phyloP scores from a whole-genome alignment of 2,888 invertebrate genomes.

The Acholoe squamosa region DNA sequence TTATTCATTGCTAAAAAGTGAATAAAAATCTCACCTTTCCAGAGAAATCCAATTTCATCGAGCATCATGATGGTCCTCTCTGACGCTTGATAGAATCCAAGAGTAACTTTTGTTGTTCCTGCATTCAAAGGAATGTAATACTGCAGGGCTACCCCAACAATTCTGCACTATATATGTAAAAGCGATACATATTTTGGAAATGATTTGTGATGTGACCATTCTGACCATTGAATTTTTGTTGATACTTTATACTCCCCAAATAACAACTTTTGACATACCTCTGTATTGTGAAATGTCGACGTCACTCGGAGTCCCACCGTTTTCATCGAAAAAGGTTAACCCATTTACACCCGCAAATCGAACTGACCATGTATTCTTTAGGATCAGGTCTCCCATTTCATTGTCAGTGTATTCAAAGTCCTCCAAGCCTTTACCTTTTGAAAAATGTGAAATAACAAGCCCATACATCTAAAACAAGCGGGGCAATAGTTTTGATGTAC shows the following conservation, averaged over 20 bases:
- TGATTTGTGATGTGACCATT: too few relatives aligned
- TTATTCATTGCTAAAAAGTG: too few relatives aligned
- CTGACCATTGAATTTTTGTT: too few relatives aligned
- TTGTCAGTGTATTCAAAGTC: not conserved
- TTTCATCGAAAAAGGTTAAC: not conserved
- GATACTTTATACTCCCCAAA: too few relatives aligned
- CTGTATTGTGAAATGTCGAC: not conserved
- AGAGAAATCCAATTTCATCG: not conserved
- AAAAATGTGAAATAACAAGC: too few relatives aligned
- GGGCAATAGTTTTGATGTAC: too few relatives aligned
- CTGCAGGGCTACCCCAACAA: not conserved
- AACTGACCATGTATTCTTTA: not conserved
- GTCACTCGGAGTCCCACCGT: not conserved
- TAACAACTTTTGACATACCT: too few relatives aligned
- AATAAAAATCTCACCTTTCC: constrained; percentile 49
- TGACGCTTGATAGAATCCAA: not conserved
- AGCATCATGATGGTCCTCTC: constrained; percentile 20
- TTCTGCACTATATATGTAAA: not conserved
- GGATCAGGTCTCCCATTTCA: not conserved
- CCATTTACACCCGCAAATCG: not conserved
- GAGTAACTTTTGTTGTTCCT: not conserved
- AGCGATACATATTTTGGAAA: too few relatives aligned
- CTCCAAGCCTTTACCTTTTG: not conserved
- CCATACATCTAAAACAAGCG: too few relatives aligned
- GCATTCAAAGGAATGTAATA: not conserved